Evolutionary conservation across 1,140 invertebrate species (phyloP), one percentile per base, ranked within the genome.

Genomic region (Conus betulinus): DNA sequence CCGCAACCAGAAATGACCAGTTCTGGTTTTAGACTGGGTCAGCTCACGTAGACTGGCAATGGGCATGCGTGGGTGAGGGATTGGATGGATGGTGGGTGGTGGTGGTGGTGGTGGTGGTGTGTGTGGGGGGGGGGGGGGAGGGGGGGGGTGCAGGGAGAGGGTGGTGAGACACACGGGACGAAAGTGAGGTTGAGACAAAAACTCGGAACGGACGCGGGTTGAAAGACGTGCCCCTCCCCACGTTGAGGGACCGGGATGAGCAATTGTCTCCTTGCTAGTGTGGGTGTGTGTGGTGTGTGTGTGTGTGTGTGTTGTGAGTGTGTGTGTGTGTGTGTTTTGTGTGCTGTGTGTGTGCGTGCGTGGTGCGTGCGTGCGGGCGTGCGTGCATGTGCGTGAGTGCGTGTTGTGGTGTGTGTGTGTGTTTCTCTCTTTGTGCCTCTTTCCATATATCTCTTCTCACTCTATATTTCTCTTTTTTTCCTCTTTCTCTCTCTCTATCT

Each of bases 271-370:
- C 63, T 71, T n/a, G 15, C 3, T n/a, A 1, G 15, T n/a, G n/a
- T n/a, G n/a, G n/a, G n/a, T 71, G 63, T 71, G 63, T 71, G 63
- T 71, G n/a, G 63, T 71, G 63, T 71, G 63, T 71, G 15, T 71
- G 15, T 71, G 15, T 71, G 15, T 71, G 15, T 71, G 15, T 71
- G 15, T n/a, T 71, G 15, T 15, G 15, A 2, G 63, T 71, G 63
- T 71, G 63, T 71, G 63, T 71, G 63, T 71, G 63, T 71, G 63
- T 71, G 63, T 71, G 63, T 71, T n/a, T n/a, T n/a, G n/a, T n/a
- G n/a, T n/a, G n/a, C n/a, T n/a, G n/a, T n/a, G n/a, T n/a, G n/a
- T n/a, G n/a, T n/a, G n/a, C n/a, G n/a, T n/a, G n/a, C n/a, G n/a
- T n/a, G n/a, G n/a, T n/a, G n/a, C n/a, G n/a, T n/a, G n/a, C n/a